These are phyloP conservation scores for Amphilophus citrinellus DNA, from an alignment of 2,113 vertebrate species.

Conservation along the genomic window DNA sequence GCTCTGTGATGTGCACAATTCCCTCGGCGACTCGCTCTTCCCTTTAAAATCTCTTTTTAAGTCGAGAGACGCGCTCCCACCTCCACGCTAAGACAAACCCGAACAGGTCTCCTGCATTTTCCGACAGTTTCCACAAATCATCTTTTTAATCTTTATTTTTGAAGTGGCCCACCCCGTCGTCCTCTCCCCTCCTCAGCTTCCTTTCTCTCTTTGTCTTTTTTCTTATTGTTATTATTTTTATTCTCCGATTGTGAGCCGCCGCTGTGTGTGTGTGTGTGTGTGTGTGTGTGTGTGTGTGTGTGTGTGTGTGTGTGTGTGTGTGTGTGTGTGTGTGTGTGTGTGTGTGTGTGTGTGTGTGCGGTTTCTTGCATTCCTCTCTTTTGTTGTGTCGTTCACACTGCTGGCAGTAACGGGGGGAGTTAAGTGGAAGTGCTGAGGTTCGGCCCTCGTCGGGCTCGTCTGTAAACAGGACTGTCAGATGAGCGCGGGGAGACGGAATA, in stretches of 20 bases:
- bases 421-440: slow-evolving; percentile 65
- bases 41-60: slow-evolving; percentile 79
- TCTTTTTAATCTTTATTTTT: slow-evolving; percentile 50
- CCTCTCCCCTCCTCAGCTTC: slow-evolving; percentile 17
- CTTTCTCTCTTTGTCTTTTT: slow-evolving; percentile 43
- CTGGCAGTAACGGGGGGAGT: slow-evolving; percentile 69
- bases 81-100: slow-evolving; percentile 60
- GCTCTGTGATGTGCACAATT: slow-evolving; percentile 73
- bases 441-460: slow-evolving; percentile 60
- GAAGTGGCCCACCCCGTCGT: slow-evolving; percentile 55
- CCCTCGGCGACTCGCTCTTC: slow-evolving; percentile 72
- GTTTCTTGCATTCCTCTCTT: slow-evolving; percentile 44
- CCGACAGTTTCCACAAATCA: slow-evolving; percentile 70
- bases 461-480: slow-evolving; percentile 73
- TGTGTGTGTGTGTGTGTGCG: not conserved
- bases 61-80: slow-evolving; percentile 67
- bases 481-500: slow-evolving; percentile 11
- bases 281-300: not conserved
- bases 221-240: slow-evolving; percentile 50
- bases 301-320: not conserved
- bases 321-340: slow-evolving; percentile 7
- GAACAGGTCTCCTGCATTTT: slow-evolving; percentile 74
- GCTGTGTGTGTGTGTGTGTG: slow-evolving; percentile 31
- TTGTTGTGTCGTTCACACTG: slow-evolving; percentile 72
- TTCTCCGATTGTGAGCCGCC: slow-evolving; percentile 64